A percentile compares a stretch with the other conserved stretches of the same genome.
These are phyloP conservation scores for Molorchus minor DNA, from an alignment of 2,888 invertebrate genomes.

Conservation along the genomic window DNA sequence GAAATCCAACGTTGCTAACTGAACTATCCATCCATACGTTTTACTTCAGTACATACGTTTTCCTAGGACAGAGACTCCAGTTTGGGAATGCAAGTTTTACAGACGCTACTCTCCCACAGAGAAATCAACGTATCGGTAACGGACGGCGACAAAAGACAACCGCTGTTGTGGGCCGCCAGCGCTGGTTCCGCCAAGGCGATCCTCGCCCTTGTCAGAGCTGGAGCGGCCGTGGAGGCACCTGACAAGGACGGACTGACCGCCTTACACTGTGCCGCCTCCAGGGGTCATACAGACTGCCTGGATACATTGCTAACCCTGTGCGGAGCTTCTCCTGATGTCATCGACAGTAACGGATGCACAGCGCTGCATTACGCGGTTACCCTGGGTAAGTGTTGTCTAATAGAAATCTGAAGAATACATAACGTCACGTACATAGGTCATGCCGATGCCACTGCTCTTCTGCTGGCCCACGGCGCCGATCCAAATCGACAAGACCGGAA, in stretches of 20 bases:
- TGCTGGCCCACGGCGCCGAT: conserved; percentile 90
- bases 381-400: conserved; percentile 61
- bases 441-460: conserved; percentile 88
- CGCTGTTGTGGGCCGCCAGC: conserved; percentile 96
- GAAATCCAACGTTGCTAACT: too few relatives aligned
- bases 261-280: conserved; percentile 95
- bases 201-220: conserved; percentile 73
- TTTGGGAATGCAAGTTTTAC: conserved; percentile 81
- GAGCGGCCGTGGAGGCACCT: conserved; percentile 43
- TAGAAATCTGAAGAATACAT: neutral
- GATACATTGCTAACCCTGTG: conserved; percentile 88
- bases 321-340: conserved; percentile 87
- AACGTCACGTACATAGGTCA: conserved; percentile 70
- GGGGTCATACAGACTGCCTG: conserved; percentile 92
- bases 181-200: conserved; percentile 95
- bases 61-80: conserved; percentile 61
- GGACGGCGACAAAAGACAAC: conserved; percentile 93
- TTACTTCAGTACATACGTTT: conserved; percentile 13
- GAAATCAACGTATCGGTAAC: conserved; percentile 84
- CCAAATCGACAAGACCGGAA: conserved; percentile 92
- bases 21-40: too few relatives aligned
- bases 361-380: conserved; percentile 97
- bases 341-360: conserved; percentile 94
- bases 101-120: conserved; percentile 78
- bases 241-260: conserved; percentile 89